These are phyloP conservation scores for Channa striata DNA, from an alignment of 2,797 vertebrate genomes.

Conservation along the genomic window DNA sequence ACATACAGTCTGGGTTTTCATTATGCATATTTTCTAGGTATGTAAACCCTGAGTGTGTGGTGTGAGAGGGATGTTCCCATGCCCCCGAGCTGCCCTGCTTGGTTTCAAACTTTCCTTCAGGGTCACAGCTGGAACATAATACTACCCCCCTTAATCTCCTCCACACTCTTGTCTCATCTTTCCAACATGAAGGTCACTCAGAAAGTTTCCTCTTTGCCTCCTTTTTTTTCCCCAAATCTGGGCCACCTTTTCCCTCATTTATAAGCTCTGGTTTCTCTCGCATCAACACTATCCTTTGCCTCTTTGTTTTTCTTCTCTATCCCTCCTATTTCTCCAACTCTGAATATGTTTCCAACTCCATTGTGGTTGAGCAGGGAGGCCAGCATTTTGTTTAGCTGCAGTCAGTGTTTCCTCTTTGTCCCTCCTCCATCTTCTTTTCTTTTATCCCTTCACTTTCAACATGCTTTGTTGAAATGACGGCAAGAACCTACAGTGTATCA, in stretches of 20 bases:
- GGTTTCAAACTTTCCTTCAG: constrained; percentile 53
- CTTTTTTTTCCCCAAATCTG: neutral
- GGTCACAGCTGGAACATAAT: constrained; percentile 64
- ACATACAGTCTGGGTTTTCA: constrained; percentile 62
- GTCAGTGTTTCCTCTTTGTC: constrained; percentile 17
- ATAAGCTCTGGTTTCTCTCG: neutral
- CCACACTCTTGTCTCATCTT: constrained; percentile 49
- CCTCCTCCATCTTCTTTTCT: neutral
- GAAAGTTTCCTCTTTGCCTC: constrained; percentile 22
- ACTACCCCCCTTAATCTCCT: constrained; percentile 46
- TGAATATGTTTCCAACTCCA: constrained; percentile 4
- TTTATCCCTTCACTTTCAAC: constrained; percentile 14
- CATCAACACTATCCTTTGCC: neutral
- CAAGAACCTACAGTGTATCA: neutral
- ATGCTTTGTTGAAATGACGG: constrained; percentile 10
- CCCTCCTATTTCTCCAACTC: constrained; percentile 1
- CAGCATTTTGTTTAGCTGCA: constrained; percentile 4
- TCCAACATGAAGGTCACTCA: constrained; percentile 39
- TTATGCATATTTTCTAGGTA: constrained; percentile 45
- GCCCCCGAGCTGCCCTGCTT: constrained; percentile 56
- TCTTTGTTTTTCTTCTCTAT: constrained; percentile 14
- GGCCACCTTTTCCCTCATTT: constrained; percentile 4
- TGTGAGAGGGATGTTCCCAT: constrained; percentile 45
- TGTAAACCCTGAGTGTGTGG: constrained; percentile 19
- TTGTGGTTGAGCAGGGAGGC: constrained; percentile 11